A percentile compares a stretch with the other conserved stretches of the same genome.
These are phyloP conservation scores for Megaptera novaeangliae DNA, from an alignment of 2,113 vertebrate genomes.

Conservation along the genomic window DNA sequence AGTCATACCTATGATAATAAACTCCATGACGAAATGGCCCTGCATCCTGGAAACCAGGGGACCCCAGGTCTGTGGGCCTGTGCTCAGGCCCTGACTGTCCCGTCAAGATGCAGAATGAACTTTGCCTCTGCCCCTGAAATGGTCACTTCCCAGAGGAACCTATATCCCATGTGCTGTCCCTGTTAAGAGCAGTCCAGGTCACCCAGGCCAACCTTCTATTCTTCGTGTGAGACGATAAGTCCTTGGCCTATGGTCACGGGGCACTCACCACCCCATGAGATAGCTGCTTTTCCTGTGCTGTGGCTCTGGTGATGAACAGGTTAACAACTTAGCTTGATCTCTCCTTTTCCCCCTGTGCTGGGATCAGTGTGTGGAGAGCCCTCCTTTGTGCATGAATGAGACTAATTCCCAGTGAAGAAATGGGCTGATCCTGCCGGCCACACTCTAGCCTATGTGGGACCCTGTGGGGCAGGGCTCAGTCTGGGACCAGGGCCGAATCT, in stretches of 20 bases:
- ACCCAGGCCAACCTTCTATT: not conserved
- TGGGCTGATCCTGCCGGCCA: not conserved
- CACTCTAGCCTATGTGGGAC: not conserved
- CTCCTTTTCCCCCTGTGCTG: not conserved
- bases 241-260: not conserved
- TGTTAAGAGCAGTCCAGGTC: not conserved
- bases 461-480: not conserved
- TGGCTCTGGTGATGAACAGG: not conserved
- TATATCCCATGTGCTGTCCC: not conserved
- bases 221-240: not conserved
- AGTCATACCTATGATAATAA: not conserved
- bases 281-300: not conserved
- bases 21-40: not conserved
- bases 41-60: not conserved
- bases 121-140: not conserved
- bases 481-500: not conserved
- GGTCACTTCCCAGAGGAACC: not conserved
- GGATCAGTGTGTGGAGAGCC: not conserved
- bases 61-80: no score
- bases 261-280: not conserved
- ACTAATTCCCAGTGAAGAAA: not conserved
- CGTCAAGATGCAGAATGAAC: not conserved
- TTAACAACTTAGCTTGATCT: not conserved
- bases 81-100: not conserved
- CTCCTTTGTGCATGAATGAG: not conserved